Percentiles rank a stretch among this genome's conserved stretches.
Evolutionary conservation across 1,140 invertebrate genomes (phyloP).

Genomic region (Zaprionus tsacasi): DNA sequence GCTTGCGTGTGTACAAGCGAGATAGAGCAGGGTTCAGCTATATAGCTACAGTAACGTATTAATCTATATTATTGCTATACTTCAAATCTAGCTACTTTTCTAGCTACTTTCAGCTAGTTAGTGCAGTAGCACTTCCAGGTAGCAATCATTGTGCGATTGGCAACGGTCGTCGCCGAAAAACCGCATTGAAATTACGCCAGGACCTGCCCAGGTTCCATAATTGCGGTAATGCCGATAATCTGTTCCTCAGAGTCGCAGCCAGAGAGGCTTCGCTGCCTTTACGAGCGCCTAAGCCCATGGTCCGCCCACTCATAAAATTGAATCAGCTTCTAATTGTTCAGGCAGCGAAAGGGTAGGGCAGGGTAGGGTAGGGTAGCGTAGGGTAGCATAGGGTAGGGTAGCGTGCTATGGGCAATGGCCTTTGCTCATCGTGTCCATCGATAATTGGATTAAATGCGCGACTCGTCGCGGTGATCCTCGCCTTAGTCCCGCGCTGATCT

Average conservation of each 20-base stretch:
- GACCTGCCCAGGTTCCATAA: slow-evolving; percentile 78
- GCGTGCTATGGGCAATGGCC: background rate
- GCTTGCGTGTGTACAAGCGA: too few species aligned
- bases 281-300: slow-evolving; percentile 50
- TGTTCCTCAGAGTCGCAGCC: slow-evolving; percentile 42
- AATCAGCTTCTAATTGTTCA: slow-evolving; percentile 65
- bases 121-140: slow-evolving; percentile 31
- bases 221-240: slow-evolving; percentile 81
- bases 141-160: slow-evolving; percentile 51
- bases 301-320: slow-evolving; percentile 59
- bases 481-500: slow-evolving; percentile 60
- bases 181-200: slow-evolving; percentile 77
- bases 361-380: background rate
- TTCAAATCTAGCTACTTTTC: background rate
- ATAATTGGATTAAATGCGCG: slow-evolving; percentile 75
- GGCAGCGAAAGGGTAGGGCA: background rate
- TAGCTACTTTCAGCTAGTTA: background rate
- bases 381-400: background rate
- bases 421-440: slow-evolving; percentile 40
- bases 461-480: slow-evolving; percentile 42
- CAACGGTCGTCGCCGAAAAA: slow-evolving; percentile 69
- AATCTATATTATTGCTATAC: too few species aligned
- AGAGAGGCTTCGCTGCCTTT: background rate
- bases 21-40: too few species aligned
- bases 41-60: too few species aligned